These are phyloP conservation scores for Blastobasis adustella DNA, from an alignment of 2,888 invertebrate genomes.

Conservation along the genomic window DNA sequence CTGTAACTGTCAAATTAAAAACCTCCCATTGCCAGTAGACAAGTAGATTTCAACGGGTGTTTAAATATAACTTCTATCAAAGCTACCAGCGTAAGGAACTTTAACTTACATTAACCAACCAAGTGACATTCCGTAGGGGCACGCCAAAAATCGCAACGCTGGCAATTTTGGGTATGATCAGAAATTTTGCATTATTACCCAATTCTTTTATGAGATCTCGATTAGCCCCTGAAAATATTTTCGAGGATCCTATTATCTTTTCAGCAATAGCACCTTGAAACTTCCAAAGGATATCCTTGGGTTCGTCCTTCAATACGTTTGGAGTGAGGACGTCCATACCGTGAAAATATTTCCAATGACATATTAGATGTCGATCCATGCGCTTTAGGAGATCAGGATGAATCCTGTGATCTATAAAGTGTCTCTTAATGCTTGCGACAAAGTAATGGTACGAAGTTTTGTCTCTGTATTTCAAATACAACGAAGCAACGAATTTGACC, in stretches of 20 bases:
- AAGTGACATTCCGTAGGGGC: conserved; percentile 34
- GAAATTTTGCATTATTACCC: conserved; percentile 35
- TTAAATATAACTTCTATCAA: too few species aligned
- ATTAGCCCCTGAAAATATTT: conserved; percentile 36
- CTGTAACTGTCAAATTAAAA: too few species aligned
- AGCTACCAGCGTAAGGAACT: not conserved
- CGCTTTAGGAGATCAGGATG: conserved; percentile 40
- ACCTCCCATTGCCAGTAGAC: too few species aligned
- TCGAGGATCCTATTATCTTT: conserved; percentile 36
- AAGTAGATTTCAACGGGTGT: too few species aligned
- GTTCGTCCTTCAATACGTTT: conserved; percentile 37
- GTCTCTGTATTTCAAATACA: conserved; percentile 37
- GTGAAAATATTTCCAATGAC: conserved; percentile 53
- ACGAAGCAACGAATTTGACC: conserved; percentile 27
- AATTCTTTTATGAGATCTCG: conserved; percentile 38
- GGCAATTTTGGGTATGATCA: conserved; percentile 38
- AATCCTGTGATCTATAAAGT: conserved; percentile 39
- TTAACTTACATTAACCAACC: conserved; percentile 43
- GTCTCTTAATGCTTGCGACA: conserved; percentile 36
- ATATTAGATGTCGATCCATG: conserved; percentile 40
- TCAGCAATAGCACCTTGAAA: conserved; percentile 50
- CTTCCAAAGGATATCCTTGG: conserved; percentile 51
- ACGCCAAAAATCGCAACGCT: conserved; percentile 39
- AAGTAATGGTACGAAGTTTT: conserved; percentile 39
- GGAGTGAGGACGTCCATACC: conserved; percentile 45